These are phyloP conservation scores for Sebastiscus albofasciatus DNA, from an alignment of 2,797 vertebrate genomes.

Conservation along the genomic window DNA sequence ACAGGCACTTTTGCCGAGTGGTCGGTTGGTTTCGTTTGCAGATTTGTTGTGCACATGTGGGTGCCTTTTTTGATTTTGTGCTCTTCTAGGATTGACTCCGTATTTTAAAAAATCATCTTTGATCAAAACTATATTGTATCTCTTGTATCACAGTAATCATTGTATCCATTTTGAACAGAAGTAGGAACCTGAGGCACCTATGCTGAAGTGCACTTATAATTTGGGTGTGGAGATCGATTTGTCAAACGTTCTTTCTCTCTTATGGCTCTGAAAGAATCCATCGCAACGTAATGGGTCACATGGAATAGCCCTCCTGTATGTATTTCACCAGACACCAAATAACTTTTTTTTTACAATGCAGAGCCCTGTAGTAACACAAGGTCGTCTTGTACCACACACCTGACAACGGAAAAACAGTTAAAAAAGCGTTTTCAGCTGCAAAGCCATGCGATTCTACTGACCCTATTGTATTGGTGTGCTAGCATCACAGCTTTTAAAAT, in stretches of 20 bases:
- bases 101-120: constrained; percentile 56
- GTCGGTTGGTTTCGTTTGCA: constrained; percentile 57
- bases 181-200: constrained; percentile 85
- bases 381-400: constrained; percentile 71
- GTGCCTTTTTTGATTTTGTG: constrained; percentile 77
- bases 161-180: constrained; percentile 57
- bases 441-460: constrained; percentile 78
- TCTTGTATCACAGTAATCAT: constrained; percentile 71
- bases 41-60: constrained; percentile 50
- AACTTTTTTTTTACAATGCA: constrained; percentile 70
- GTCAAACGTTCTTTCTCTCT: constrained; percentile 61
- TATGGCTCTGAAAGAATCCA: constrained; percentile 77
- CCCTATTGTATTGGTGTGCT: constrained; percentile 66
- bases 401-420: constrained; percentile 56
- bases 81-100: constrained; percentile 64
- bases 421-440: constrained; percentile 71
- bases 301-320: constrained; percentile 61
- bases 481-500: constrained; percentile 74
- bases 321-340: constrained; percentile 51
- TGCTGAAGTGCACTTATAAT: constrained; percentile 89
- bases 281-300: constrained; percentile 39
- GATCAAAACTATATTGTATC: constrained; percentile 73
- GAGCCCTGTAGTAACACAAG: constrained; percentile 80
- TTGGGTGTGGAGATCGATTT: constrained; percentile 73
- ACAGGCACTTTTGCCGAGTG: constrained; percentile 87